These are phyloP conservation scores for Apogon hyalosoma DNA, from an alignment of 2,797 vertebrate species.

Conservation along the genomic window DNA sequence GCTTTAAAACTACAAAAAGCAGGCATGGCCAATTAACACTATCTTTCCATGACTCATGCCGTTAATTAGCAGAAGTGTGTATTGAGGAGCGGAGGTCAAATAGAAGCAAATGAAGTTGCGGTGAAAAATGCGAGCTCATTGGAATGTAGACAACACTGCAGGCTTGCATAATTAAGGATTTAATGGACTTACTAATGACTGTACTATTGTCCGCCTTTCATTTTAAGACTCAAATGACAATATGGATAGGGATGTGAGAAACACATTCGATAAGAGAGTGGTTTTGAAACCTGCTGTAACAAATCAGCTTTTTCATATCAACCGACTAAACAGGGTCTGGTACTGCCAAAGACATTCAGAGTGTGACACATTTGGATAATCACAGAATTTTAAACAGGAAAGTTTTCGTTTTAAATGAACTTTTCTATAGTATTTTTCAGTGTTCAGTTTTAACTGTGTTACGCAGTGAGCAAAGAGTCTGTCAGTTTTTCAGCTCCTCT, in stretches of 20 bases:
- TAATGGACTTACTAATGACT: conserved; percentile 78
- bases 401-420: no score
- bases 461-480: no score
- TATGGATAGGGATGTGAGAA: conserved; percentile 6
- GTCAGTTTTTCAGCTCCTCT: no score
- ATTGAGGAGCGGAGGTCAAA: conserved; percentile 41
- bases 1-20: conserved; percentile 19
- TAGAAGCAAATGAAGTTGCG: conserved; percentile 40
- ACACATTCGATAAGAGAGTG: conserved; percentile 17
- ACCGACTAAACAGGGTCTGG: background rate
- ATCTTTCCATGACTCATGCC: conserved; percentile 22
- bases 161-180: conserved; percentile 70
- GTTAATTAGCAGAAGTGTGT: conserved; percentile 50
- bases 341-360: background rate
- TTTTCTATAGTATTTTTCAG: no score
- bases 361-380: background rate
- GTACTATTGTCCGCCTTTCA: conserved; percentile 37
- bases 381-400: background rate
- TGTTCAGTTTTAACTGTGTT: no score
- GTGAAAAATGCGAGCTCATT: conserved; percentile 21
- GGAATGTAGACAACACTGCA: conserved; percentile 44
- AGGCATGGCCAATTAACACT: conserved; percentile 42
- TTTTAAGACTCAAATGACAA: conserved; percentile 29
- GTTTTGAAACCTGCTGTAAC: conserved; percentile 13
- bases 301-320: conserved; percentile 26